phyloP scores from a whole-genome alignment of 2,113 vertebrate species.

The Sceloporus undulatus region DNA sequence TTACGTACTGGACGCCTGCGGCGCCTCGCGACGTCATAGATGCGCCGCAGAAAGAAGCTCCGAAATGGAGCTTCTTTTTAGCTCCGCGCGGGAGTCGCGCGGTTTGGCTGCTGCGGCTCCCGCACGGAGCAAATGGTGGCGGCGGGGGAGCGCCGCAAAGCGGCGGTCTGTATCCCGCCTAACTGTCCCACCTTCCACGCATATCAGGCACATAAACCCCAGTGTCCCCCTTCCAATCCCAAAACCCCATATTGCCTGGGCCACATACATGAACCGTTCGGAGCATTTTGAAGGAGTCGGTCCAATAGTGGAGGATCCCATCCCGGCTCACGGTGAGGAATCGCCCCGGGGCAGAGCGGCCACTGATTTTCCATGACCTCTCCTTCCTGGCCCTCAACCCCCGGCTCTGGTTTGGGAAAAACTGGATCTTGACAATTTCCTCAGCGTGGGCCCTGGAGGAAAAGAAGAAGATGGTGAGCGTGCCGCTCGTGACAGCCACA shows the following conservation, averaged over 20 bases:
- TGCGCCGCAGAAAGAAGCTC: too few species aligned
- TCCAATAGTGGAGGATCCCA: conserved; percentile 67
- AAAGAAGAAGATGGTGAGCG: accelerated
- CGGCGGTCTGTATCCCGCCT: too few species aligned
- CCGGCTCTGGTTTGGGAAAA: conserved; percentile 44
- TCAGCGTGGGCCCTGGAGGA: conserved; percentile 54
- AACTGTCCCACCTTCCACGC: too few species aligned
- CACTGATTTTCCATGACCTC: background rate
- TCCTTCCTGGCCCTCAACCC: background rate
- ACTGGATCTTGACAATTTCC: conserved; percentile 68
- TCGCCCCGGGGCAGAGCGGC: conserved; percentile 1
- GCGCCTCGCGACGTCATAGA: too few species aligned
- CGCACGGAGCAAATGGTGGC: too few species aligned
- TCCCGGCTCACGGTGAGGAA: conserved; percentile 73
- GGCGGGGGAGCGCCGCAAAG: too few species aligned
- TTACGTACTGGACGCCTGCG: too few species aligned
- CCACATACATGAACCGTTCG: background rate
- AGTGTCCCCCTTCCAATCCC: background rate
- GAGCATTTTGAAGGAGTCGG: conserved; percentile 60
- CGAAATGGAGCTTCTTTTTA: too few species aligned
- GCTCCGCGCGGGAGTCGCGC: too few species aligned
- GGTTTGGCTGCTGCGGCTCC: too few species aligned
- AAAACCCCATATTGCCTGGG: accelerated
- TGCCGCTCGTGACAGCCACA: background rate
- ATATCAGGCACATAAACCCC: background rate